Evolutionary conservation across 2,797 vertebrate genomes (phyloP).

Genomic region (Rachycentron canadum): DNA sequence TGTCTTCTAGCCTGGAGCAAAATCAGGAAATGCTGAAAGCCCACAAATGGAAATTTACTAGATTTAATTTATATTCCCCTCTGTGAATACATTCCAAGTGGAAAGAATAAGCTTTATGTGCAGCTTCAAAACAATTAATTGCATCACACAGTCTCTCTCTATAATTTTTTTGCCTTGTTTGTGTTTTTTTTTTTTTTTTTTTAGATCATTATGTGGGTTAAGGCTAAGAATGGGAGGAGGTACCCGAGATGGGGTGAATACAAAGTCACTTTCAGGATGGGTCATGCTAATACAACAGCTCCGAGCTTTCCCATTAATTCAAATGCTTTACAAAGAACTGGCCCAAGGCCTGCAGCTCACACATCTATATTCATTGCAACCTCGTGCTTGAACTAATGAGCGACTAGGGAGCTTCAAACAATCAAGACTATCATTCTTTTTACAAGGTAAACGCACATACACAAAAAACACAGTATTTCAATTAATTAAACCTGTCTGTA

Average conservation of each 20-base stretch:
- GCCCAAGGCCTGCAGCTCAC: slow-evolving; percentile 53
- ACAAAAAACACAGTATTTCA: slow-evolving; percentile 52
- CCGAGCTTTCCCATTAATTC: slow-evolving; percentile 69
- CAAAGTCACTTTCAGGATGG: slow-evolving; percentile 63
- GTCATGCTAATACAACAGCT: slow-evolving; percentile 60
- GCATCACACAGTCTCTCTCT: slow-evolving; percentile 18
- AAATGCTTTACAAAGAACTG: slow-evolving; percentile 64
- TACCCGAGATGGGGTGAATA: slow-evolving; percentile 34
- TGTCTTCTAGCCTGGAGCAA: slow-evolving; percentile 14
- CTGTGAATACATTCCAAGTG: slow-evolving; percentile 39
- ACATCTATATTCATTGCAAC: slow-evolving; percentile 76
- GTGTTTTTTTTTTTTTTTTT: slow-evolving; percentile 3
- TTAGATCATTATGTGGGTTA: slow-evolving; percentile 39
- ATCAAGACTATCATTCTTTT: slow-evolving; percentile 73
- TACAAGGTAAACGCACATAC: slow-evolving; percentile 68
- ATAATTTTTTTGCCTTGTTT: neutral
- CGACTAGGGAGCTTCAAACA: slow-evolving; percentile 73
- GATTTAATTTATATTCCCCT: slow-evolving; percentile 47
- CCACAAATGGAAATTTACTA: slow-evolving; percentile 35
- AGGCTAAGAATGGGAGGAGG: slow-evolving; percentile 20
- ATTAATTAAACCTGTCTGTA: slow-evolving; percentile 76
- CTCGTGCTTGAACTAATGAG: slow-evolving; percentile 76
- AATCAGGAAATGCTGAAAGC: slow-evolving; percentile 40
- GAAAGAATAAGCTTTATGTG: slow-evolving; percentile 44
- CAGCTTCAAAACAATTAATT: slow-evolving; percentile 43